A percentile compares a stretch with the other conserved stretches of the same genome.
Conservation (phyloP, 2,113 vertebrate genomes). For the Orientallactaga bullata region DNA sequence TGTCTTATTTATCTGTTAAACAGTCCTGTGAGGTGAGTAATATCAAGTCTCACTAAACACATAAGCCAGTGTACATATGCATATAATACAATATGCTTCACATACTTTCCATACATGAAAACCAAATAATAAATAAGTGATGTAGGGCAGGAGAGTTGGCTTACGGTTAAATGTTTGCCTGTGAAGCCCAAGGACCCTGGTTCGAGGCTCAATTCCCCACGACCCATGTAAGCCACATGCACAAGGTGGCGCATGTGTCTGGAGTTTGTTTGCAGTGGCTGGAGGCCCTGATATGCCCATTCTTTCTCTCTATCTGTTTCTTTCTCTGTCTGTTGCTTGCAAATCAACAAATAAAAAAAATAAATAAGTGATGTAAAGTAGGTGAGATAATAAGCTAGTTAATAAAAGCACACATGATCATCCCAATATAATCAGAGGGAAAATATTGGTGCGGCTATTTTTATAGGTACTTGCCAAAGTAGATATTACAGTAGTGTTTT, state of each 20-base stretch:
- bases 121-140: neutral
- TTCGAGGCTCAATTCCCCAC: no score
- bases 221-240: no score
- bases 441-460: neutral
- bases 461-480: neutral
- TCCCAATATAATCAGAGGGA: neutral
- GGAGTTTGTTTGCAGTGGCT: no score
- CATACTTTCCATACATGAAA: neutral
- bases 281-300: no score
- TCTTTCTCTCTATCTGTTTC: no score
- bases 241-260: no score
- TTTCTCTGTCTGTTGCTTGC: no score
- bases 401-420: neutral
- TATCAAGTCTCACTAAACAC: neutral
- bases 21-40: fast-evolving
- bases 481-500: neutral
- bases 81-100: neutral
- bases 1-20: neutral
- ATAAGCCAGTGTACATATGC: neutral
- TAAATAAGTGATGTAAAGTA: neutral
- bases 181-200: no score
- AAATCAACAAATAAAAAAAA: neutral
- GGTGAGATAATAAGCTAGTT: neutral
- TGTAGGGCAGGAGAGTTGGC: neutral
- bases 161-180: no score